A percentile compares a stretch with the other conserved stretches of the same genome.
These are phyloP conservation scores for Bombus ignitus DNA, from an alignment of 1,140 invertebrate species.

Conservation along the genomic window DNA sequence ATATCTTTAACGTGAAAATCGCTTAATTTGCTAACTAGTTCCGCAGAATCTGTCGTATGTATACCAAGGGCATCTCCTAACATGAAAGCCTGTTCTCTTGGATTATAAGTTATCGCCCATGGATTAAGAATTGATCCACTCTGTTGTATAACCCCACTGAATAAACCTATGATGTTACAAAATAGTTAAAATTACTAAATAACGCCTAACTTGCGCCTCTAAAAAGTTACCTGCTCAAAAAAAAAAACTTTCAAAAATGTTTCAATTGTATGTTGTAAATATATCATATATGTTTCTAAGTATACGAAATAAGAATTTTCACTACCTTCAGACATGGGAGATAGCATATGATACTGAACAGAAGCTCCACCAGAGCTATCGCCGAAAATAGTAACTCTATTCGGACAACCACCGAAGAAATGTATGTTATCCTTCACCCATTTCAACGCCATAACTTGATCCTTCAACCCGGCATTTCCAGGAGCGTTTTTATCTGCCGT, in stretches of 20 bases:
- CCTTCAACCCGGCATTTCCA: slow-evolving; percentile 85
- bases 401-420: slow-evolving; percentile 89
- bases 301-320: not conserved
- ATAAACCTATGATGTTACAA: slow-evolving; percentile 83
- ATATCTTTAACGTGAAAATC: slow-evolving; percentile 84
- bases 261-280: not conserved
- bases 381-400: slow-evolving; percentile 90
- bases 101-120: slow-evolving; percentile 87
- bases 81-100: slow-evolving; percentile 85
- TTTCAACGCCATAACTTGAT: slow-evolving; percentile 83
- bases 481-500: slow-evolving; percentile 83
- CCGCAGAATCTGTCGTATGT: slow-evolving; percentile 81
- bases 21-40: slow-evolving; percentile 85
- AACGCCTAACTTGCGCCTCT: not conserved
- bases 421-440: slow-evolving; percentile 85
- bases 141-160: slow-evolving; percentile 88
- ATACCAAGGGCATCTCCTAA: slow-evolving; percentile 85
- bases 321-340: slow-evolving; percentile 84
- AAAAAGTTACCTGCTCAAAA: not conserved
- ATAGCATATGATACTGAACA: slow-evolving; percentile 82
- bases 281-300: not conserved
- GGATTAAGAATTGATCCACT: slow-evolving; percentile 89
- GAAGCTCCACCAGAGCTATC: slow-evolving; percentile 86
- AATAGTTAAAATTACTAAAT: not conserved
- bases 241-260: not conserved